Evolutionary conservation across 2,797 vertebrate genomes (phyloP), one percentile per base, ranked within the genome.

Genomic region (Lepus townsendii): DNA sequence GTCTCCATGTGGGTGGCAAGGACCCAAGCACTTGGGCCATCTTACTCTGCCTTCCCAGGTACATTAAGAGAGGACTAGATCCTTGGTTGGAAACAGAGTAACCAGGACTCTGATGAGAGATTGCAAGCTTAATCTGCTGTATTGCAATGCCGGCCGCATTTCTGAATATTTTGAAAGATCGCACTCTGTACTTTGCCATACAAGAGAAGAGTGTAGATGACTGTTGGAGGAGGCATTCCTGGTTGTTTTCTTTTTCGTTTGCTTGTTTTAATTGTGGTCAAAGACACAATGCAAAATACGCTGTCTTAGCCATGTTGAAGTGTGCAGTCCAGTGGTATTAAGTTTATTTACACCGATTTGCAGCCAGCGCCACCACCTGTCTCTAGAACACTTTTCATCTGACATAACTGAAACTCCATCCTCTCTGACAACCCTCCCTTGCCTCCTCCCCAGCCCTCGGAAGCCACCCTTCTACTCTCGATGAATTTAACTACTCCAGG

Each of bases 251-350:
- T 16, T 72, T 16, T 72, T 88, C 60, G 10, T 65, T 50, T 57
- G 16, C 84, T 50, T 57, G 17, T 84, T 88, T 94, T 47, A 42
- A 30, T 83, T 52, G 54, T 42, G 32, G 63, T 86, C 71, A 86
- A 76, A 68, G 32, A 42, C 11, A 24, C 13, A 2, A n/a, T 26
- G 10, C 84, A n/a, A 73, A 88, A 54, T 17, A 76, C 16, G 86
- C 24, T 83, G 24, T 87, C 75, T 26, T 76, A 30, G 79, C 52
- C 90, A 63, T 77, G 89, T 94, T 71, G 57, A 79, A 84, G 17
- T 27, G 27, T 54, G 42, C 57, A 54, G 3, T 83, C 68, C 30
- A 52, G 26, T 20, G 10, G 12, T 68, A 20, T 72, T 83, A 63
- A 78, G 16, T 63, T 63, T 54, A 60, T 65, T 89, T 38, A 38